Evolutionary conservation across 2,888 invertebrate species (phyloP).

Genomic region (Zele albiditarsus): DNA sequence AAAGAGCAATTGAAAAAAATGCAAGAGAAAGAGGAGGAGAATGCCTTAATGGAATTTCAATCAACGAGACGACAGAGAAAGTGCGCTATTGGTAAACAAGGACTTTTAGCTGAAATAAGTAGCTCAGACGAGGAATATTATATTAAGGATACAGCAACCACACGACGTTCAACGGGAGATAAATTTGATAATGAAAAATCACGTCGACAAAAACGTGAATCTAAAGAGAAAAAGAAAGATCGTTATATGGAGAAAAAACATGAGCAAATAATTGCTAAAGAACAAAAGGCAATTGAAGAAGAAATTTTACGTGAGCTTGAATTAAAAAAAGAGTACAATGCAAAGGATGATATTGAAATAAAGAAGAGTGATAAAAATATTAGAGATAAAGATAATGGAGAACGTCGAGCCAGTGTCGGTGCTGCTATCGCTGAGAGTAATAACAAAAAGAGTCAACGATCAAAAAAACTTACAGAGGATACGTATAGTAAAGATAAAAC

Average conservation of each 20-base stretch:
- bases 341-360: constrained; percentile 39
- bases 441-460: constrained; percentile 45
- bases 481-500: constrained; percentile 37
- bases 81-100: constrained; percentile 86
- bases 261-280: constrained; percentile 70
- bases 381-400: constrained; percentile 28
- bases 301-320: constrained; percentile 68
- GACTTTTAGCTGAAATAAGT: constrained; percentile 81
- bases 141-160: constrained; percentile 49
- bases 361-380: constrained; percentile 46
- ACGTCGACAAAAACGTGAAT: constrained; percentile 64
- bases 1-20: constrained; percentile 64
- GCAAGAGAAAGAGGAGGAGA: constrained; percentile 55
- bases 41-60: constrained; percentile 62
- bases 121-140: constrained; percentile 68
- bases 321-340: constrained; percentile 59
- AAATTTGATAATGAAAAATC: constrained; percentile 59
- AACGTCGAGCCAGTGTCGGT: constrained; percentile 18
- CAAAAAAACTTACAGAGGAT: constrained; percentile 35
- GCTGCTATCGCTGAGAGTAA: constrained; percentile 18
- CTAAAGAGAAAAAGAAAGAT: constrained; percentile 69
- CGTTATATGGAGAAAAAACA: constrained; percentile 69
- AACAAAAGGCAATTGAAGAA: constrained; percentile 70
- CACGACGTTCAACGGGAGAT: constrained; percentile 44
- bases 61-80: constrained; percentile 77